Conservation (phyloP, 1,140 invertebrate species). For the Stenopsyche tienmushanensis region DNA sequence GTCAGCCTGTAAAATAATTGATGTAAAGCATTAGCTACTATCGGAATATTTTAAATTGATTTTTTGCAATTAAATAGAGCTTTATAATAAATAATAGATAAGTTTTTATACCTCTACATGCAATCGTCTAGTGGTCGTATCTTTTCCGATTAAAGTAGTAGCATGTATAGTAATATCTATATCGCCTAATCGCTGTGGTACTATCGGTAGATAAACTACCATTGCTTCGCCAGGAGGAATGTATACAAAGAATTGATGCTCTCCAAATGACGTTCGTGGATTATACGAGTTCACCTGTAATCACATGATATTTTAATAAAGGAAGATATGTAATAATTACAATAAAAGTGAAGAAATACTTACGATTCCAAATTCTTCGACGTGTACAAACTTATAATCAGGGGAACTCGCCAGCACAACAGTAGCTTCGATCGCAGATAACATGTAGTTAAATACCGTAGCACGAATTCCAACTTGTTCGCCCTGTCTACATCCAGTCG, state of each 20-base stretch:
- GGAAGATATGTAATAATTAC: background rate
- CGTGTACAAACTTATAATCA: constrained; percentile 92
- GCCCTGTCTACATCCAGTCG: constrained; percentile 76
- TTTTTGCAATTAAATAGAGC: no score
- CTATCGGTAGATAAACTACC: constrained; percentile 87
- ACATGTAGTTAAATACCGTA: constrained; percentile 93
- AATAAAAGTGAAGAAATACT: constrained; percentile 44
- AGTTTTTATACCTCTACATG: constrained; percentile 66
- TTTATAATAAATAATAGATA: constrained; percentile 1
- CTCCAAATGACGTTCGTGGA: constrained; percentile 83
- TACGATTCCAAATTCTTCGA: constrained; percentile 86
- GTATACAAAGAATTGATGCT: constrained; percentile 93
- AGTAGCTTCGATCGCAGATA: constrained; percentile 77
- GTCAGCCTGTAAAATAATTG: constrained; percentile 69
- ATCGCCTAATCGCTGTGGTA: constrained; percentile 77
- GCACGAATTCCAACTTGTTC: constrained; percentile 93
- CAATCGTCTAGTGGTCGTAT: constrained; percentile 70
- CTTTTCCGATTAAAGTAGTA: constrained; percentile 80
- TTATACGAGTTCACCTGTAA: constrained; percentile 70
- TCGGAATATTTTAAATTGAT: no score
- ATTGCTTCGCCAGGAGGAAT: constrained; percentile 76
- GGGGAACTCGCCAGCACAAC: constrained; percentile 85
- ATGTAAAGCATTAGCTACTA: no score
- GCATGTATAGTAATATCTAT: constrained; percentile 82
- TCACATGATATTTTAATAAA: constrained; percentile 14